These are phyloP conservation scores for Pheucticus melanocephalus DNA, from an alignment of 2,113 vertebrate species.

Conservation along the genomic window DNA sequence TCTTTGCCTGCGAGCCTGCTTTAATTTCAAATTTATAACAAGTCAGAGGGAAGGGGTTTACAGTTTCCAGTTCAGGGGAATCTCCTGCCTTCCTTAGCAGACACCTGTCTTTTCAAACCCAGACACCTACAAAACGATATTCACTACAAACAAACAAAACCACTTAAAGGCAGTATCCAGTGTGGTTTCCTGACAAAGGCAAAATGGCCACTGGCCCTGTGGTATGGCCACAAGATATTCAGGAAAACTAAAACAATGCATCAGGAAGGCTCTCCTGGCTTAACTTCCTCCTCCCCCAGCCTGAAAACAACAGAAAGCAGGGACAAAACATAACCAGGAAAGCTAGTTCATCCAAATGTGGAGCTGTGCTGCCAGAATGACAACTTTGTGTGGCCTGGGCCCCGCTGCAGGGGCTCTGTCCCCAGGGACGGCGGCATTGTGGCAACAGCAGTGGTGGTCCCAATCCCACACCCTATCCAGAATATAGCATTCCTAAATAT, in stretches of 20 bases:
- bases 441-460: not conserved
- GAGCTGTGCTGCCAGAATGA: rapidly evolving
- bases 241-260: not conserved
- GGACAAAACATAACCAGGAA: not conserved
- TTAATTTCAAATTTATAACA: too few species aligned
- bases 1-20: too few species aligned
- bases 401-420: rapidly evolving
- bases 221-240: not conserved
- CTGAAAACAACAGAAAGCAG: not conserved
- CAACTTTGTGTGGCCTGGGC: rapidly evolving
- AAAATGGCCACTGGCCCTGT: not conserved
- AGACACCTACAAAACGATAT: not conserved
- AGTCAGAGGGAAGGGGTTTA: too few species aligned
- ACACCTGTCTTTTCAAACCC: too few species aligned
- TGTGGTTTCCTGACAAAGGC: rapidly evolving
- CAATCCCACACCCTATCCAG: not conserved
- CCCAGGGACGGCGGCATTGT: rapidly evolving
- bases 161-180: not conserved
- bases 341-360: not conserved
- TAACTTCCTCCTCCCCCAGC: not conserved
- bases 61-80: too few species aligned
- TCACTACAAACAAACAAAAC: not conserved
- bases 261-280: rapidly evolving
- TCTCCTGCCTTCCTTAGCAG: too few species aligned
- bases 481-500: not conserved